Conservation (phyloP, 2,888 invertebrate genomes). For the Trissolcus japonicus region DNA sequence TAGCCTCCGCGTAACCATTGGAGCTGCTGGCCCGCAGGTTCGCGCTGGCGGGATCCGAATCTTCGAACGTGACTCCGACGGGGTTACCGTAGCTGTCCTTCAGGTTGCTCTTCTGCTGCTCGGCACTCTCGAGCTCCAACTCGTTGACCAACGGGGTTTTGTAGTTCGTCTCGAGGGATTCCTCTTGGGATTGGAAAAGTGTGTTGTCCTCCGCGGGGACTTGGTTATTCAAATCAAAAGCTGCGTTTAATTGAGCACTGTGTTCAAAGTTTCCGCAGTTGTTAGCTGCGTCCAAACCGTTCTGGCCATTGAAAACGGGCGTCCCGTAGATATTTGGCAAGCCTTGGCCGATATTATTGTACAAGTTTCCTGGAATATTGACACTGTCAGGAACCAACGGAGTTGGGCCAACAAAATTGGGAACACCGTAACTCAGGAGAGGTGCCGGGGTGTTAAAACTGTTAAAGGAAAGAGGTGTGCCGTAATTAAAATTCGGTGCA, state of each 20-base stretch:
- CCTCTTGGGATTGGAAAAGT: conserved; percentile 50
- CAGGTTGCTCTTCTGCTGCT: conserved; percentile 63
- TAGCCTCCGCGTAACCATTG: conserved; percentile 61
- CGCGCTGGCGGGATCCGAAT: conserved; percentile 46
- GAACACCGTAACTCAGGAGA: conserved; percentile 72
- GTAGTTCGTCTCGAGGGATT: conserved; percentile 43
- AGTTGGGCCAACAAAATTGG: conserved; percentile 69
- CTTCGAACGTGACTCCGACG: conserved; percentile 59
- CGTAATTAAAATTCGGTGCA: conserved; percentile 71
- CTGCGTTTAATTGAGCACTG: conserved; percentile 48
- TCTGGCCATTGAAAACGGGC: conserved; percentile 58
- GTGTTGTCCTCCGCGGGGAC: conserved; percentile 26
- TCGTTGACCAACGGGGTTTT: conserved; percentile 64
- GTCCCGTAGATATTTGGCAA: conserved; percentile 67
- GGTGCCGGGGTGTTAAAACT: conserved; percentile 73
- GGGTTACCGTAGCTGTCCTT: conserved; percentile 73
- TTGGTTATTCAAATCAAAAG: conserved; percentile 24
- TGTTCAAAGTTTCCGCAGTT: conserved; percentile 59
- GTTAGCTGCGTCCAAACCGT: conserved; percentile 26
- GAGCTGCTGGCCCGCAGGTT: conserved; percentile 28
- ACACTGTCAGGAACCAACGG: conserved; percentile 60
- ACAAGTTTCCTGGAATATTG: conserved; percentile 67
- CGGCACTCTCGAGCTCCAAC: conserved; percentile 65
- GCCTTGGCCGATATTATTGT: conserved; percentile 62
- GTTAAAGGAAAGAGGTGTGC: conserved; percentile 70